Base-by-base conservation (phyloP, 2,797 vertebrate genomes). In the Prunella strophiata region DNA sequence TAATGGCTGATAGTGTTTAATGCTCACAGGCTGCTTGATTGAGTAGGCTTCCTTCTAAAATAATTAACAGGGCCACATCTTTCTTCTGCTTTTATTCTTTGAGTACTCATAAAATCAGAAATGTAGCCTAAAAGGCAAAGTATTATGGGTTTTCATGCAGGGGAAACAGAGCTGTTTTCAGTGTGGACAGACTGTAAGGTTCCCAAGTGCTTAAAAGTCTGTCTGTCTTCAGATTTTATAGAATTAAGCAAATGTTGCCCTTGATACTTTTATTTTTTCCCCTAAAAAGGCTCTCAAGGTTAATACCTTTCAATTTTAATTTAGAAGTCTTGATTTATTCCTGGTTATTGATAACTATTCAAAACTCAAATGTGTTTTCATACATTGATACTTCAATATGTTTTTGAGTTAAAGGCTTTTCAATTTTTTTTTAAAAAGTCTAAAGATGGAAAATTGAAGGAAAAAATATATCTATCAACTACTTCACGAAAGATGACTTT, bases 221-320 rank as follows among this genome's bases (percentile, higher is more conserved):
- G 11, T 36, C 18, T 76, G 38, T 70, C 43, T 48, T 73, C 58
- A 67, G 32, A 12, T 61, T 74, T 59, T 54, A 40, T 18, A 57
- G 34, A 57, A 71, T 4, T 17, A 48, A 63, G 21, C 22, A 93
- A 78, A 88, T 65, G 2, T 16, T 76, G 13, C 12, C 14, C 38
- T 72, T 88, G 34, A 50, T 1, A 0, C 1, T 1, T 18, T 36
- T n/a, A n/a, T n/a, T 23, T 30, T 26, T 32, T 5, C 1, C 0
- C 7, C 2, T 13, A 11, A 54, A 68, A 47, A 34, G 9, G 10
- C 38, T 91, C 13, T n/a, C 42, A 51, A 70, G 34, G 25, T 21
- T 38, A 67, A 63, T 65, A 27, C 7, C 8, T 78, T 87, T 62
- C 13, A 26, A 36, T 68, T 91, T 90, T 57, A 74, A 45, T 45